Base-by-base conservation (phyloP, 2,888 invertebrate genomes). In the Rapana venosa region DNA sequence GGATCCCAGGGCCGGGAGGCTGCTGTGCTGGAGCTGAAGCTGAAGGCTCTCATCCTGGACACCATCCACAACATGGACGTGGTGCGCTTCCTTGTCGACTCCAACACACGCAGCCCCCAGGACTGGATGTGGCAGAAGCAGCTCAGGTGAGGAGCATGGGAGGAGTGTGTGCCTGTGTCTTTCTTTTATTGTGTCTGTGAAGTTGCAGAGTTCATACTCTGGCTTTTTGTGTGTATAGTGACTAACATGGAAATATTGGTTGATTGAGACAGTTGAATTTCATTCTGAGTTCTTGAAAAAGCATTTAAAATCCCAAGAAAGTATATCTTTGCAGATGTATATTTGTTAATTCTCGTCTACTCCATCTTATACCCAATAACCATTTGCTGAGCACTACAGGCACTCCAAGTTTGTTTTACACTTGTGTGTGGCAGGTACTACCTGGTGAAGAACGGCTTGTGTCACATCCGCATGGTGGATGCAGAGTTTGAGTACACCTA, bases 111-210 rank as follows among this genome's bases (percentile, higher is more conserved):
- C 61, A 97, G 97, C 92, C 95, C 97, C 22, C 97, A 96, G 32
- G 98, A 98, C 95, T 99, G 99, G 99, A 97, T 97, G 87, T 99
- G 99, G 99, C 98, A 98, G 96, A 98, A 98, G 96, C 99, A 99
- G 96, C 97, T 99, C 86, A 97, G 98, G 97, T 98, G 15, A 47
- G 47, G 26, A 8, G 32, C 13, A 30, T 5, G 2, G 22, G 87
- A 35, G 70, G 13, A 15, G 61, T 22, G 22, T 61, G 61, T 61
- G 61, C 15, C 1, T 61, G 61, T 61, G 61, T 61, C 6, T 61
- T 15, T 61, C 15, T 15, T 61, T 2, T 61, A 22, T 61, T 4
- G 4, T 8, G 61, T 47, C 47, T 47, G 47, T 47, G 47, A 47
- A 47, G 47, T 47, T 47, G 8, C 47, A 47, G 47, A 47, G 47